A percentile compares a stretch with the other conserved stretches of the same genome.
phyloP scores from a whole-genome alignment of 2,888 invertebrate species.

The Lasiommata megera region DNA sequence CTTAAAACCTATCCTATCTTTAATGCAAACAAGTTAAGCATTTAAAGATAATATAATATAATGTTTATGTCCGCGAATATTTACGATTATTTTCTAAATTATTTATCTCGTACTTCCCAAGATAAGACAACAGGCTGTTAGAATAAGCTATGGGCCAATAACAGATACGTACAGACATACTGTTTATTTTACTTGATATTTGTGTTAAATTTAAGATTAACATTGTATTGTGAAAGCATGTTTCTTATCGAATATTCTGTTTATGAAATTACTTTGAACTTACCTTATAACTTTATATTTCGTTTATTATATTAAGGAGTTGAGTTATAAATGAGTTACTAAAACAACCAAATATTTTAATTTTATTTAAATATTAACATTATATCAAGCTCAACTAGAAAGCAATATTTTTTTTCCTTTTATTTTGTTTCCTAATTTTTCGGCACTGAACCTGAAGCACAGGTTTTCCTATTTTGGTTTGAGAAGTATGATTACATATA shows the following conservation, averaged over 20 bases:
- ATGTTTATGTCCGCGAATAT: conserved; percentile 25
- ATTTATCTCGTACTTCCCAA: conserved; percentile 19
- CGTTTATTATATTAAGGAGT: no score
- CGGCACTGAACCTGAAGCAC: no score
- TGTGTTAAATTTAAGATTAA: not conserved
- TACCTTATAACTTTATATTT: no score
- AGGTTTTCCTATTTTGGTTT: no score
- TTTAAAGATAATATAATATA: conserved; percentile 22
- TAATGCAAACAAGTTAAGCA: conserved; percentile 11
- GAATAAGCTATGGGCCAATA: conserved; percentile 17
- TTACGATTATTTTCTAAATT: conserved; percentile 25
- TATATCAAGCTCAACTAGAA: conserved; percentile 6
- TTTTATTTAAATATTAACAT: no score
- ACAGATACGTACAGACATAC: conserved; percentile 3
- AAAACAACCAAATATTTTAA: no score
- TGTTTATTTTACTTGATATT: conserved; percentile 1
- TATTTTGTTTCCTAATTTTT: no score
- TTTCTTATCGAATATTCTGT: no score
- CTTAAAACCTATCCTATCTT: conserved; percentile 9
- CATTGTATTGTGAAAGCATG: no score
- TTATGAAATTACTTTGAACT: not conserved
- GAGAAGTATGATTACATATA: no score
- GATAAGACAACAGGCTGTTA: conserved; percentile 26
- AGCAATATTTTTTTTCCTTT: no score
- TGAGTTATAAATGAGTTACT: no score